These are phyloP conservation scores for Lampris incognitus DNA, from an alignment of 2,113 vertebrate genomes.

Conservation along the genomic window DNA sequence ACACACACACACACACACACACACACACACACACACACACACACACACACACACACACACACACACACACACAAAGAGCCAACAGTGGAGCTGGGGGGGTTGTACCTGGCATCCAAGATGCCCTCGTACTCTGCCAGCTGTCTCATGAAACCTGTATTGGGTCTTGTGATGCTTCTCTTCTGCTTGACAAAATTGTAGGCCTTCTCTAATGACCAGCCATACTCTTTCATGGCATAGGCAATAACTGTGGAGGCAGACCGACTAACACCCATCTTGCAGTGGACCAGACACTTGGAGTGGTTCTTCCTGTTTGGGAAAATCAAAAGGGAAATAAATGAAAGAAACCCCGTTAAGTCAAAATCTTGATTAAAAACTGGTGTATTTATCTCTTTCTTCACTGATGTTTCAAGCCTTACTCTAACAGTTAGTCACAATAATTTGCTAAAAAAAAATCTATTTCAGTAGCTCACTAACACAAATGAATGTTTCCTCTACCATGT, in stretches of 20 bases:
- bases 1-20: not conserved
- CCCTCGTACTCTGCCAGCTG: slow-evolving; percentile 97
- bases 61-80: not conserved
- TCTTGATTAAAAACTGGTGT: too few species aligned
- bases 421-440: not conserved
- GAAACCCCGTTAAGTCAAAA: too few species aligned
- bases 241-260: slow-evolving; percentile 96
- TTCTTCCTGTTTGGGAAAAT: slow-evolving; percentile 85
- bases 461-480: too few species aligned
- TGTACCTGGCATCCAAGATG: slow-evolving; percentile 94
- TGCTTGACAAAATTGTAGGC: slow-evolving; percentile 95
- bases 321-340: not conserved
- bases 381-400: too few species aligned
- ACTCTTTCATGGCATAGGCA: slow-evolving; percentile 98
- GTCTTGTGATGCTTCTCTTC: slow-evolving; percentile 90
- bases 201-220: slow-evolving; percentile 93
- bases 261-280: slow-evolving; percentile 99
- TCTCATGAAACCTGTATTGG: slow-evolving; percentile 94
- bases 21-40: not conserved
- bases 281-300: slow-evolving; percentile 96
- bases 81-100: not conserved
- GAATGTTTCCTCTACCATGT: not conserved
- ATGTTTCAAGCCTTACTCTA: too few species aligned
- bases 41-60: not conserved
- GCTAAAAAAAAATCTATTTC: not conserved